Conservation (phyloP, 37 sponge, comb jelly and placozoan genomes). For the Diacarnus erythraeanus region DNA sequence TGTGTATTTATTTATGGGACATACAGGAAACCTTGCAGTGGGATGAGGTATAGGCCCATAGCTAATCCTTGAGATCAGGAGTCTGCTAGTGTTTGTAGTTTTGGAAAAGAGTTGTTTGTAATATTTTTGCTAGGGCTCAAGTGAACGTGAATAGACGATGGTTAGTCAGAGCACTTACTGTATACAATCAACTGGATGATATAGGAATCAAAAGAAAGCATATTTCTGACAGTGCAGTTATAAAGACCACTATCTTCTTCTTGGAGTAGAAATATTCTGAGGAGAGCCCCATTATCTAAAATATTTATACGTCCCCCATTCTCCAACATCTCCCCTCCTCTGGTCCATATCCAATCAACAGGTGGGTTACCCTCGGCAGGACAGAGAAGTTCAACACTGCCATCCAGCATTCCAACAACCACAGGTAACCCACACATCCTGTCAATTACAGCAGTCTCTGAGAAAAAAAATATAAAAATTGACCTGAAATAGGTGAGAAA, state of each 20-base stretch:
- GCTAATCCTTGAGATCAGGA: too few relatives aligned
- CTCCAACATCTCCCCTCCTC: not conserved
- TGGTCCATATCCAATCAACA: not conserved
- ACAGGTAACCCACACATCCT: not conserved
- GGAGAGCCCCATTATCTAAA: not conserved
- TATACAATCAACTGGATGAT: not conserved
- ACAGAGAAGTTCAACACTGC: not conserved
- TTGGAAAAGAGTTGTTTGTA: too few relatives aligned
- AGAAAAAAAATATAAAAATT: not conserved
- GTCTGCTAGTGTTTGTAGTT: too few relatives aligned
- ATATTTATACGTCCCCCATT: not conserved
- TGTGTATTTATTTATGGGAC: too few relatives aligned
- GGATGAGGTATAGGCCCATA: too few relatives aligned
- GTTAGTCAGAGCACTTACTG: too few relatives aligned
- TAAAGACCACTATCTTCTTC: conserved; percentile 7
- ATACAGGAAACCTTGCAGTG: too few relatives aligned
- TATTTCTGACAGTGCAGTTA: conserved; percentile 20
- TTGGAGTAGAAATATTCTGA: not conserved
- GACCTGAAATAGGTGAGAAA: not conserved
- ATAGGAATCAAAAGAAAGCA: not conserved
- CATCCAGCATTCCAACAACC: not conserved
- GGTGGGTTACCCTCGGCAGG: not conserved
- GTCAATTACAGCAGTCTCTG: conserved; percentile 2
- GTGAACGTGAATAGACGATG: too few relatives aligned
- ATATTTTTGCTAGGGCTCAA: too few relatives aligned